Base-by-base conservation (phyloP, 2,888 invertebrate species). In the Lampropteryx suffumata region DNA sequence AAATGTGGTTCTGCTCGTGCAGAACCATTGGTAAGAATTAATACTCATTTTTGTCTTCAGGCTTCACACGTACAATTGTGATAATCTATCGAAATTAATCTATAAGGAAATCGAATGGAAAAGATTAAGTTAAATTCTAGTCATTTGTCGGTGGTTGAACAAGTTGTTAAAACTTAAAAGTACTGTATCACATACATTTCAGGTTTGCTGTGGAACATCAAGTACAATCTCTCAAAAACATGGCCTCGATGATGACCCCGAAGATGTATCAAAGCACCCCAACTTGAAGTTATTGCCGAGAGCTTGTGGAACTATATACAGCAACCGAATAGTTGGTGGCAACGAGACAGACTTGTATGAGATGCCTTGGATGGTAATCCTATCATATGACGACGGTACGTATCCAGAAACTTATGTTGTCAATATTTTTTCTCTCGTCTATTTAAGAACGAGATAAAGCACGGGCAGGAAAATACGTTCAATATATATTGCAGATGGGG, bases 321-420 rank as follows among this genome's bases (percentile, higher is more conserved):
- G 82, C 5, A 84, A 91, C 34, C 91, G 92, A 62, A 92, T 95
- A 35, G 80, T 92, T 14, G 91, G 92, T 1, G 95, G 95, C 0
- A 89, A 92, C 34, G 80, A 87, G 50, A 93, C 95, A 0, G 76
- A 75, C 0, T 71, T 94, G 3, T 92, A 90, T 30, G 93, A 95
- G 62, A 94, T 92, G 78, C 95, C 95, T 0, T 95, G 95, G 95
- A 93, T 95, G 94, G 94, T 93, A 0, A 80, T 95, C 1, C 71
- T 95, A 9, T 91, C 92, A 0, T 95, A 95, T 60, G 71, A 84
- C 39, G 76, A 84, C 46, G 65, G 90, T 89, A 62, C 54, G 59
- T 56, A 21, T 10, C 6, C 10, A 24, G 1, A 3, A 6, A 24
- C 6, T 7, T 10, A 24, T 24, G 1, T 7, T 7, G 5, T 6